Conservation (phyloP, 2,113 vertebrate genomes). For the Coturnix japonica region DNA sequence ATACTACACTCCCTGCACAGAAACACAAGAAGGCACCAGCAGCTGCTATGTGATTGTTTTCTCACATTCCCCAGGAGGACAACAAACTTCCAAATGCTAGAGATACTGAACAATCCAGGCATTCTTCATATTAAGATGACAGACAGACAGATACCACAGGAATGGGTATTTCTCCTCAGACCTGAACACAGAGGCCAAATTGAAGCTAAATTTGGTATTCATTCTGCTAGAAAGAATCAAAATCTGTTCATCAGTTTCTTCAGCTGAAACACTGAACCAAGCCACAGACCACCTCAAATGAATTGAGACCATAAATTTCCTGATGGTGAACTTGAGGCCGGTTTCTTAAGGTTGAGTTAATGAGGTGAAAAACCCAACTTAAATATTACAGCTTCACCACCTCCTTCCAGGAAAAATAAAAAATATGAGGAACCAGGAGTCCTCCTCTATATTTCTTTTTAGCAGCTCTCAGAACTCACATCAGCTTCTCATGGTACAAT, state of each 20-base stretch:
- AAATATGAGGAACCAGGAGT: not conserved
- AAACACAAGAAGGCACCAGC: not conserved
- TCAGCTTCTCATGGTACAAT: not conserved
- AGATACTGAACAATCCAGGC: rapidly evolving
- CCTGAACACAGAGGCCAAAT: not conserved
- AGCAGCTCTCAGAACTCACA: not conserved
- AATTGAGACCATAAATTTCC: not conserved
- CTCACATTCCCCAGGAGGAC: not conserved
- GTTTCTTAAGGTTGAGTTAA: not conserved
- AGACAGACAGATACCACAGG: not conserved
- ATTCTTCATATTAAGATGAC: not conserved
- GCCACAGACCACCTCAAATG: slow-evolving; percentile 15
- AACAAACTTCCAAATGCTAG: not conserved
- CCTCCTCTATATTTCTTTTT: not conserved
- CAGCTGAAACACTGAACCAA: not conserved
- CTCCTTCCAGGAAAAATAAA: not conserved
- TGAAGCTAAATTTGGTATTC: not conserved
- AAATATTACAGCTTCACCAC: not conserved
- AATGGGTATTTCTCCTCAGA: not conserved
- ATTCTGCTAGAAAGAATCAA: not conserved
- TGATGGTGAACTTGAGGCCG: not conserved
- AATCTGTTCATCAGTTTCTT: not conserved
- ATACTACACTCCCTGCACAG: not conserved
- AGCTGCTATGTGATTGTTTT: not conserved
- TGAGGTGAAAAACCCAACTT: not conserved